Percentiles rank a stretch among this genome's conserved stretches.
Evolutionary conservation across 2,113 vertebrate species (phyloP).

Genomic region (Bubo bubo): DNA sequence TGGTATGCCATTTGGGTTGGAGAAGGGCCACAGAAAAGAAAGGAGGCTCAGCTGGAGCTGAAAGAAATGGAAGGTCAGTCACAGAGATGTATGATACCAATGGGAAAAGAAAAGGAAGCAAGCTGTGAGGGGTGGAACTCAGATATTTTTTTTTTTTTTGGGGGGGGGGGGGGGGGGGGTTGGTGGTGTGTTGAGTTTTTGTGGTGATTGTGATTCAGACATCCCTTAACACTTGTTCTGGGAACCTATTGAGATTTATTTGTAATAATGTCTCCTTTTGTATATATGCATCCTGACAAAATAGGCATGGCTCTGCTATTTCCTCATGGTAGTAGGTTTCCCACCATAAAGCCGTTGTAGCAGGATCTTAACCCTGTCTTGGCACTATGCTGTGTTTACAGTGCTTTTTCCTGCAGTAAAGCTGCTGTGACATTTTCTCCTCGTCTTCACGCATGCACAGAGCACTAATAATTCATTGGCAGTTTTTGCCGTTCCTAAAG

Average conservation of each 20-base stretch:
- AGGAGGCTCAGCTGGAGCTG: neutral
- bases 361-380: neutral
- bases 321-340: neutral
- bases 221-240: neutral
- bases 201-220: neutral
- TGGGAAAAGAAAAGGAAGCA: neutral
- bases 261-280: neutral
- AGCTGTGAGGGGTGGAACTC: fast-evolving
- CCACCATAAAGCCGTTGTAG: fast-evolving
- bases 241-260: neutral
- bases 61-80: neutral
- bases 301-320: neutral
- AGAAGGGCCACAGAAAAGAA: neutral
- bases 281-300: neutral
- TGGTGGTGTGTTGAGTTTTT: neutral
- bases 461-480: conserved; percentile 1
- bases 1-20: neutral
- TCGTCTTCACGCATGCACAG: neutral
- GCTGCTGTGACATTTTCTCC: neutral
- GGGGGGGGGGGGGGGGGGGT: too few relatives aligned
- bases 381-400: fast-evolving
- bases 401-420: neutral
- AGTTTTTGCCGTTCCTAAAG: neutral
- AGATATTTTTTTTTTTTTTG: neutral
- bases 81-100: fast-evolving